Evolutionary conservation across 2,797 vertebrate species (phyloP).

Genomic region (Dendrocincla fuliginosa): DNA sequence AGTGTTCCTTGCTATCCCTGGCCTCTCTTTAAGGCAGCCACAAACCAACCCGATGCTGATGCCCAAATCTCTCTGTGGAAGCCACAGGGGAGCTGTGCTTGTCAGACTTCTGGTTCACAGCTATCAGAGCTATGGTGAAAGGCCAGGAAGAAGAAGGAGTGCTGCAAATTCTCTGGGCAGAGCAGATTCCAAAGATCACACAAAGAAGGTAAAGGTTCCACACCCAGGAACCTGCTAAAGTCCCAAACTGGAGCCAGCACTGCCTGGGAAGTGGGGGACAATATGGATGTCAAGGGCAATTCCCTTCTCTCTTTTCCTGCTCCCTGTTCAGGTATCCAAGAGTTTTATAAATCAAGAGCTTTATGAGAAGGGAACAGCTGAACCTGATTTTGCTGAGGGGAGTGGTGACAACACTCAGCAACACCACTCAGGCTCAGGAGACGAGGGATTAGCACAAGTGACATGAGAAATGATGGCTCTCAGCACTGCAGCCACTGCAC

Average conservation of each 20-base stretch:
- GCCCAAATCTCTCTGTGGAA: not conserved
- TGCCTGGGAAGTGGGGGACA: not conserved
- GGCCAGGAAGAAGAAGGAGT: not conserved
- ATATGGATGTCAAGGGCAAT: rapidly evolving
- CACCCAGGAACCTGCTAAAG: not conserved
- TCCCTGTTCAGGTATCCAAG: not conserved
- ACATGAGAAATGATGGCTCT: rapidly evolving
- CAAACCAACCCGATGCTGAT: not conserved
- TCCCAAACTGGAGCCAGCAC: not conserved
- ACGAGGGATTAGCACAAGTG: rapidly evolving
- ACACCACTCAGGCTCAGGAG: not conserved
- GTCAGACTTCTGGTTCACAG: not conserved
- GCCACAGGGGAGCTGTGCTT: rapidly evolving
- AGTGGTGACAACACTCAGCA: not conserved
- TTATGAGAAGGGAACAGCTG: not conserved
- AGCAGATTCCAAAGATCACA: not conserved
- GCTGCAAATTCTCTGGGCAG: not conserved
- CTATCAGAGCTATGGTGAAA: not conserved
- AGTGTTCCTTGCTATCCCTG: not conserved
- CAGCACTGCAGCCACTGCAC: not conserved
- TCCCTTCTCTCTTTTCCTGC: not conserved
- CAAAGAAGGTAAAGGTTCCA: not conserved
- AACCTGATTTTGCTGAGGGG: not conserved
- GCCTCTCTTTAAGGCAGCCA: not conserved
- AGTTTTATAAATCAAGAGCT: not conserved